Percentiles rank a stretch among this genome's conserved stretches.
Conservation (phyloP, 53 echinoderm and acorn worm species). For the Arbacia lixula region DNA sequence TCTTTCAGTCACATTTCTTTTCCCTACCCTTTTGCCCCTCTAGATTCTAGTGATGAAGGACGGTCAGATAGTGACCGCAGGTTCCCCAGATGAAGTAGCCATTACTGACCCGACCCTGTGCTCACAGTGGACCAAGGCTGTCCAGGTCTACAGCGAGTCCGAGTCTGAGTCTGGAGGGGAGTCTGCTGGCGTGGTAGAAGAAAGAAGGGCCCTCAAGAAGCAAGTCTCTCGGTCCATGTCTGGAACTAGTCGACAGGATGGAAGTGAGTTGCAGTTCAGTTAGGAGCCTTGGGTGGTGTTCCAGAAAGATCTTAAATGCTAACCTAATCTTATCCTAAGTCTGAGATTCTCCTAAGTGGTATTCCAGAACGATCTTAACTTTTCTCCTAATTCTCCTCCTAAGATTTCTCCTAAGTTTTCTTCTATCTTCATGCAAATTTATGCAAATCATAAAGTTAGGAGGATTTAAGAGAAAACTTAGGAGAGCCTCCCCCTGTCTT, state of each 20-base stretch:
- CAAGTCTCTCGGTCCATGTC: conserved; percentile 17
- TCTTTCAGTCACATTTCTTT: too few relatives aligned
- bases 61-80: conserved; percentile 61
- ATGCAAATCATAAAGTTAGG: too few relatives aligned
- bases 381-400: too few relatives aligned
- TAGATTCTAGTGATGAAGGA: conserved; percentile 87
- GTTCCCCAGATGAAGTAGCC: conserved; percentile 67
- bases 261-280: not conserved
- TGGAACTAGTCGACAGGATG: not conserved
- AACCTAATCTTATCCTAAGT: too few relatives aligned
- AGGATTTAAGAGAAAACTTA: too few relatives aligned
- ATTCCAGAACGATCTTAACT: too few relatives aligned
- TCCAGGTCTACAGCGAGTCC: conserved; percentile 58
- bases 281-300: not conserved
- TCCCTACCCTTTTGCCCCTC: too few relatives aligned
- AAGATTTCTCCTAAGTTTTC: too few relatives aligned
- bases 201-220: conserved; percentile 21
- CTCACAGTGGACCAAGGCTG: conserved; percentile 64
- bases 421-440: too few relatives aligned
- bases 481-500: too few relatives aligned
- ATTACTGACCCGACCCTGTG: conserved; percentile 64
- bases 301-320: too few relatives aligned
- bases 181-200: conserved; percentile 23
- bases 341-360: too few relatives aligned
- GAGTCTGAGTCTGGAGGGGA: conserved; percentile 60